Evolutionary conservation across 2,797 vertebrate genomes (phyloP).

Genomic region (Parotocinclus haroldoi): DNA sequence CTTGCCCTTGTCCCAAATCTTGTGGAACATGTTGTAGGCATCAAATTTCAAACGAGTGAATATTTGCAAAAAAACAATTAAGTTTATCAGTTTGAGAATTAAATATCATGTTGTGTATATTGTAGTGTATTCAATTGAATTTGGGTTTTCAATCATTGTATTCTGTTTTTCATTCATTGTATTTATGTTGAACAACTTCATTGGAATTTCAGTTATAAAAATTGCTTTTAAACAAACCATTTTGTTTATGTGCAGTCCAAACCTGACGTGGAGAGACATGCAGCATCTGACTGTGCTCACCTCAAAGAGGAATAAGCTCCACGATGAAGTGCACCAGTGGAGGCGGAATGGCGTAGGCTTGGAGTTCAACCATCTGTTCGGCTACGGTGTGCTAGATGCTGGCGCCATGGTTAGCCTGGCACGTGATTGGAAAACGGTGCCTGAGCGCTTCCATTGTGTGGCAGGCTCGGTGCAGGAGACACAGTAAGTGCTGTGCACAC

Average conservation of each 20-base stretch:
- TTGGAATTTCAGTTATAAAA: no score
- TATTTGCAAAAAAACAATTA: no score
- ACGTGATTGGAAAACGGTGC: conserved; percentile 94
- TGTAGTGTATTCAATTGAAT: no score
- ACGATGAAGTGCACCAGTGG: conserved; percentile 97
- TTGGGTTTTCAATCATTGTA: no score
- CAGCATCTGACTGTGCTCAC: conserved; percentile 97
- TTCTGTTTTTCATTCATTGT: no score
- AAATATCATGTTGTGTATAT: no score
- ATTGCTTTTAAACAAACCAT: not conserved
- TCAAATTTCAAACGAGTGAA: no score
- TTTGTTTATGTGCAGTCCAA: conserved; percentile 67
- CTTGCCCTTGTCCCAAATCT: no score
- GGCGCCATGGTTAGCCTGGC: conserved; percentile 98
- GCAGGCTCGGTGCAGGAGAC: conserved; percentile 89
- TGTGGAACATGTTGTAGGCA: no score
- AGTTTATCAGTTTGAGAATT: no score
- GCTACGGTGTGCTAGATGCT: conserved; percentile 94
- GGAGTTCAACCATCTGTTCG: conserved; percentile 98
- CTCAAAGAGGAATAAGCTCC: conserved; percentile 97
- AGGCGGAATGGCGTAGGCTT: conserved; percentile 93
- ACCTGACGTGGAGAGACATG: conserved; percentile 95
- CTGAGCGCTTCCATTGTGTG: conserved; percentile 95
- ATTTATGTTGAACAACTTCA: no score
- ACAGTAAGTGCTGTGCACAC: conserved; percentile 76